Conservation (phyloP, 1,140 invertebrate genomes). For the Drosophila lini region DNA sequence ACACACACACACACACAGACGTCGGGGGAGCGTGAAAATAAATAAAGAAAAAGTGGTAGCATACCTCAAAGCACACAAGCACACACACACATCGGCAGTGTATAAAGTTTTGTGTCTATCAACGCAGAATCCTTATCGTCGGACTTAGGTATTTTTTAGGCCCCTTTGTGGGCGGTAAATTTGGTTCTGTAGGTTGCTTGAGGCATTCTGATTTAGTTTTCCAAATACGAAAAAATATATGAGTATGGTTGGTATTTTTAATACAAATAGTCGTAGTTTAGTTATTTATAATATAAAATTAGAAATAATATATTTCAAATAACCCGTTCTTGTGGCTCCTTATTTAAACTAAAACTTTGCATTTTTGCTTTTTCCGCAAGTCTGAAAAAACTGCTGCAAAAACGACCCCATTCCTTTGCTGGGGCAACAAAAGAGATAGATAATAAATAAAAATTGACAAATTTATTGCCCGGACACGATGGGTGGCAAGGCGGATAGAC, state of each 20-base stretch:
- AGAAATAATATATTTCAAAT: neutral
- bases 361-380: neutral
- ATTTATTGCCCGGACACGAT: constrained; percentile 68
- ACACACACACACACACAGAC: constrained; percentile 24
- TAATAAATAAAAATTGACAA: constrained; percentile 70
- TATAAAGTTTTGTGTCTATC: constrained; percentile 59
- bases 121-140: constrained; percentile 40
- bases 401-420: neutral
- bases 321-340: neutral
- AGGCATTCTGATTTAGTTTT: constrained; percentile 1
- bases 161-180: constrained; percentile 5
- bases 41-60: constrained; percentile 48
- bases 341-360: neutral
- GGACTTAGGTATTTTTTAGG: constrained; percentile 10
- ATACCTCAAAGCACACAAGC: constrained; percentile 33
- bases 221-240: neutral
- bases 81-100: constrained; percentile 7
- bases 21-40: constrained; percentile 46
- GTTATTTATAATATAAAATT: no score
- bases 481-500: constrained; percentile 29
- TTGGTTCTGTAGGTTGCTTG: neutral
- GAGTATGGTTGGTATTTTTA: neutral
- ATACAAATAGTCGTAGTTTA: neutral
- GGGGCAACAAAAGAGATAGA: constrained; percentile 23
- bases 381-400: neutral